phyloP scores from a whole-genome alignment of 2,797 vertebrate species.

The Chaetophractus vellerosus region DNA sequence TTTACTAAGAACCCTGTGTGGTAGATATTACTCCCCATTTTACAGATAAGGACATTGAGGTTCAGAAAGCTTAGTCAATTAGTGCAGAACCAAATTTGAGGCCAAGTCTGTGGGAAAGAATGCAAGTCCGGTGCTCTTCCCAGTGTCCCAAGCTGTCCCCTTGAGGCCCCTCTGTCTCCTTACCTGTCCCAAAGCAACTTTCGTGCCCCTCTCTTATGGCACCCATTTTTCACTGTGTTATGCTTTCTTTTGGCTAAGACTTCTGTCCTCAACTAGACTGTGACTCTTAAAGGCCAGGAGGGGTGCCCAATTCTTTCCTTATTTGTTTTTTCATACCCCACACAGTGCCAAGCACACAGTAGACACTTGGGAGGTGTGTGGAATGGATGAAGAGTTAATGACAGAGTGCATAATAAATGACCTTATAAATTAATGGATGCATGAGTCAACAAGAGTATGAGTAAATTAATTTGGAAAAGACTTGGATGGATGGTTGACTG shows the following conservation, averaged over 20 bases:
- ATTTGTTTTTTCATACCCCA: not conserved
- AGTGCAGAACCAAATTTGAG: not conserved
- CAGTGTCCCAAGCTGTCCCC: not conserved
- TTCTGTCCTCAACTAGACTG: not conserved
- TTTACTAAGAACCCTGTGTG: not conserved
- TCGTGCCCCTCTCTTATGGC: not conserved
- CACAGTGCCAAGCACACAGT: not conserved
- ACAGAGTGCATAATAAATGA: not conserved
- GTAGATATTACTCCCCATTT: not conserved
- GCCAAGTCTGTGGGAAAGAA: not conserved
- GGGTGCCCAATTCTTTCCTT: not conserved
- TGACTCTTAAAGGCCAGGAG: not conserved
- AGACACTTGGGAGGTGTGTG: not conserved
- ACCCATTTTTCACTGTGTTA: not conserved
- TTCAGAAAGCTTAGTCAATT: not conserved
- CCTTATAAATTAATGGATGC: not conserved
- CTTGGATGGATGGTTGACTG: not conserved
- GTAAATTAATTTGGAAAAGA: conserved; percentile 43
- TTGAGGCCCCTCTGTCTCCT: not conserved
- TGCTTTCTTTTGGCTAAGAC: not conserved
- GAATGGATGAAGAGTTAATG: not conserved
- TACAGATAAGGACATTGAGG: conserved; percentile 3
- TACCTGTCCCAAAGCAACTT: not conserved
- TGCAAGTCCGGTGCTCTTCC: not conserved
- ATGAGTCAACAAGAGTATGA: not conserved